phyloP scores from a whole-genome alignment of 2,797 vertebrate genomes.

The Spheniscus humboldti region DNA sequence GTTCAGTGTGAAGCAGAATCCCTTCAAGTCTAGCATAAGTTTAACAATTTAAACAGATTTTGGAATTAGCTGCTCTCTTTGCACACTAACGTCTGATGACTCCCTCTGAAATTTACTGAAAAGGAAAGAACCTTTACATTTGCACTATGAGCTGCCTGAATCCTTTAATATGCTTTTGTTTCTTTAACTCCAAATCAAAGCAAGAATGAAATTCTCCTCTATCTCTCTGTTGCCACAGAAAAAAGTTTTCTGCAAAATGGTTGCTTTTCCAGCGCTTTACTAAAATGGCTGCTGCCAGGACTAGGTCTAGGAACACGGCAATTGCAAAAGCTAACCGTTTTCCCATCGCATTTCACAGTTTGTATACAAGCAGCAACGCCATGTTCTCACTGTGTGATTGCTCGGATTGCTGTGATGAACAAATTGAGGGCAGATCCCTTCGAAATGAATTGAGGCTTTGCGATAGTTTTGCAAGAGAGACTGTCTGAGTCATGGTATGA shows the following conservation, averaged over 20 bases:
- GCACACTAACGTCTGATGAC: not conserved
- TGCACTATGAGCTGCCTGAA: not conserved
- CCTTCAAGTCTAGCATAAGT: not conserved
- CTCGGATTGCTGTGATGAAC: not conserved
- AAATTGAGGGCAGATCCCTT: constrained; percentile 15
- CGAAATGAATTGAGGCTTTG: not conserved
- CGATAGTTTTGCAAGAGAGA: not conserved
- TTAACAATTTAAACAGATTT: constrained; percentile 16
- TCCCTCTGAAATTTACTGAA: not conserved
- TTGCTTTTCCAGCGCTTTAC: not conserved
- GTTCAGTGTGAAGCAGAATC: not conserved
- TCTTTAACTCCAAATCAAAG: not conserved
- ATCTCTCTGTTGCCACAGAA: not conserved
- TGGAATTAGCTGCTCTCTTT: not conserved
- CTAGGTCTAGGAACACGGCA: not conserved
- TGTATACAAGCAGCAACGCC: not conserved
- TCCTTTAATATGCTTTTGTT: not conserved
- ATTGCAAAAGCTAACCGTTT: not conserved
- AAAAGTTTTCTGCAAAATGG: not conserved
- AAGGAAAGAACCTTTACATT: not conserved
- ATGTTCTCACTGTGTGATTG: not conserved
- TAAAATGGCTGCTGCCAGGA: not conserved
- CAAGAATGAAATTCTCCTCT: not conserved
- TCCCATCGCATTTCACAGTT: not conserved
- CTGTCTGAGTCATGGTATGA: not conserved